A percentile compares a stretch with the other conserved stretches of the same genome.
Evolutionary conservation across 2,113 vertebrate genomes (phyloP).

Genomic region (Oreotragus oreotragus): DNA sequence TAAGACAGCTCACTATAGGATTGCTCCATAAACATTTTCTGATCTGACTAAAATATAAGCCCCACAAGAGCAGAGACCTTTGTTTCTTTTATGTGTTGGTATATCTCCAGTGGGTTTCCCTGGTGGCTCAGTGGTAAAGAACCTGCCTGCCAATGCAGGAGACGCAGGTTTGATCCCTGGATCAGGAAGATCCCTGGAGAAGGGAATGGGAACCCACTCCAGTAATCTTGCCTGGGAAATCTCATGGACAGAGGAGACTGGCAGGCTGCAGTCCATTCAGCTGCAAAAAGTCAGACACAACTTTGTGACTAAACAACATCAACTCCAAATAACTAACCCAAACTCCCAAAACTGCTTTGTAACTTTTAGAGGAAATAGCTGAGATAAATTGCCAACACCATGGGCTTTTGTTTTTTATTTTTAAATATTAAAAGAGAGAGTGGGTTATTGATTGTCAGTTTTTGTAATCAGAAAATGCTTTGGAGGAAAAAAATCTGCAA

Average conservation of each 20-base stretch:
- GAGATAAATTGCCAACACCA: neutral
- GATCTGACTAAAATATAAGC: neutral
- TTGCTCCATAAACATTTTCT: neutral
- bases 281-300: neutral
- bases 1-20: neutral
- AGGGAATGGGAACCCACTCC: neutral
- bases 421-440: neutral
- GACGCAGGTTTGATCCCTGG: neutral
- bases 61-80: neutral
- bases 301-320: neutral
- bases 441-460: neutral
- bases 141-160: neutral
- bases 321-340: neutral
- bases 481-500: neutral
- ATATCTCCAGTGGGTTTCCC: neutral
- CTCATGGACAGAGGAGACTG: neutral
- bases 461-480: neutral
- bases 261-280: neutral
- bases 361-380: neutral
- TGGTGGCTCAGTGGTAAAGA: neutral
- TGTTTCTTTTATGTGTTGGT: neutral
- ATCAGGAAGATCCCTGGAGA: neutral
- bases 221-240: neutral
- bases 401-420: neutral
- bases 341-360: neutral